A percentile compares a stretch with the other conserved stretches of the same genome.
phyloP scores from a whole-genome alignment of 23 tunicate genomes.

The Styela clava region DNA sequence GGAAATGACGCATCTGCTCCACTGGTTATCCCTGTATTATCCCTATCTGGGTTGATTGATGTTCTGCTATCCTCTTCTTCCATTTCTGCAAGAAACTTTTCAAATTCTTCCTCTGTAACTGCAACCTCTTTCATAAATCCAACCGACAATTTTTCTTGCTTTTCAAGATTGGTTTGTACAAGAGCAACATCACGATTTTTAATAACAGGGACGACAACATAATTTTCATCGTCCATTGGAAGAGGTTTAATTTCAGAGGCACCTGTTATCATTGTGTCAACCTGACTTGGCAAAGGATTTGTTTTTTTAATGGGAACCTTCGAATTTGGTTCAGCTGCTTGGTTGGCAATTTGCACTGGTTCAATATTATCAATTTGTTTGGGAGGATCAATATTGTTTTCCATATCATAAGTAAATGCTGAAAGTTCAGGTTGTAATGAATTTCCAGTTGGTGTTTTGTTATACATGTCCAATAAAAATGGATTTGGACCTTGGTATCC shows the following conservation, averaged over 20 bases:
- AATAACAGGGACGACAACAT: not conserved
- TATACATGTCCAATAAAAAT: not conserved
- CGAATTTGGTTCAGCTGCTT: too few relatives aligned
- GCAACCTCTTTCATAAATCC: constrained; percentile 41
- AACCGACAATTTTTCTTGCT: not conserved
- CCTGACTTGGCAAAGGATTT: not conserved
- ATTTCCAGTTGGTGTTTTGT: not conserved
- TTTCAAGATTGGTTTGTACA: not conserved
- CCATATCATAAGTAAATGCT: not conserved
- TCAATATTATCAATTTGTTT: not conserved
- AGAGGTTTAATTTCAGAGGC: not conserved
- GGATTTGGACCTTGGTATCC: not conserved
- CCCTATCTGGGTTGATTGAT: not conserved
- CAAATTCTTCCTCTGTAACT: constrained; percentile 49
- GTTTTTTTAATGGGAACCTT: not conserved
- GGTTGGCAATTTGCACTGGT: not conserved
- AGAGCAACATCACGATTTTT: not conserved
- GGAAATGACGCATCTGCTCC: not conserved
- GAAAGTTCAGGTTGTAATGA: not conserved
- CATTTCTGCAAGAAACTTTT: constrained; percentile 34
- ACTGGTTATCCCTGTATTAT: not conserved
- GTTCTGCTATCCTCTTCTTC: not conserved
- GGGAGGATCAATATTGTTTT: not conserved
- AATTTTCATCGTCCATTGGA: not conserved
- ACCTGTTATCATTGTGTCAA: not conserved